Conservation (phyloP, 1,140 invertebrate species). For the Pseudomyrmex gracilis region DNA sequence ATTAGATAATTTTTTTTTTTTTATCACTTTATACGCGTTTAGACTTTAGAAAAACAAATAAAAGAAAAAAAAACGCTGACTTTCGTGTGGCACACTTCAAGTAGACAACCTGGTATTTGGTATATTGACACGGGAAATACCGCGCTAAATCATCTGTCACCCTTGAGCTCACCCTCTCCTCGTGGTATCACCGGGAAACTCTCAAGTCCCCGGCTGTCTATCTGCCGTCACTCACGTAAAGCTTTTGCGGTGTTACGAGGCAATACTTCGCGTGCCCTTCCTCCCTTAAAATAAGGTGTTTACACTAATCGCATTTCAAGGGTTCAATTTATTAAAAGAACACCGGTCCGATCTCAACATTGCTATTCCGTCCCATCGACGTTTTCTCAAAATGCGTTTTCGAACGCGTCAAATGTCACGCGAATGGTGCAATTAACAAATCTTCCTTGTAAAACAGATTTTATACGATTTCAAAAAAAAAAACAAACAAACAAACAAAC, state of each 20-base stretch:
- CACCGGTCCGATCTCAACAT: conserved; percentile 33
- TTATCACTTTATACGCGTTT: too few relatives aligned
- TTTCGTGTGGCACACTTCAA: conserved; percentile 32
- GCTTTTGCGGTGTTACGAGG: conserved; percentile 68
- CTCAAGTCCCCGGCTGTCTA: conserved; percentile 78
- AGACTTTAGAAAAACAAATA: too few relatives aligned
- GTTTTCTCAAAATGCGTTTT: neutral
- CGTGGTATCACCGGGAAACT: conserved; percentile 72
- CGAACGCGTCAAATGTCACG: neutral
- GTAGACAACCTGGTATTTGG: conserved; percentile 63
- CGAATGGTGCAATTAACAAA: too few relatives aligned
- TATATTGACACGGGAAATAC: conserved; percentile 79
- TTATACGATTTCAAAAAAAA: too few relatives aligned
- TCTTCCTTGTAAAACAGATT: too few relatives aligned
- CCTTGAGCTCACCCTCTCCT: conserved; percentile 67
- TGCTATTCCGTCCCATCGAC: conserved; percentile 4
- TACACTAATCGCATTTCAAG: conserved; percentile 77
- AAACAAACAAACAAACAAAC: too few relatives aligned
- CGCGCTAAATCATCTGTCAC: conserved; percentile 81
- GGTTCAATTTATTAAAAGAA: conserved; percentile 78
- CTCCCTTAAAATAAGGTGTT: conserved; percentile 77
- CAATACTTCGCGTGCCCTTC: conserved; percentile 64
- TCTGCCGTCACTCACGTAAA: conserved; percentile 78
- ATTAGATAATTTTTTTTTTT: too few relatives aligned
- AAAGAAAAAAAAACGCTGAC: conserved; percentile 4